A percentile compares a stretch with the other conserved stretches of the same genome.
Conservation (phyloP, 2,888 invertebrate genomes). For the Glyphotaelius pellucidus region DNA sequence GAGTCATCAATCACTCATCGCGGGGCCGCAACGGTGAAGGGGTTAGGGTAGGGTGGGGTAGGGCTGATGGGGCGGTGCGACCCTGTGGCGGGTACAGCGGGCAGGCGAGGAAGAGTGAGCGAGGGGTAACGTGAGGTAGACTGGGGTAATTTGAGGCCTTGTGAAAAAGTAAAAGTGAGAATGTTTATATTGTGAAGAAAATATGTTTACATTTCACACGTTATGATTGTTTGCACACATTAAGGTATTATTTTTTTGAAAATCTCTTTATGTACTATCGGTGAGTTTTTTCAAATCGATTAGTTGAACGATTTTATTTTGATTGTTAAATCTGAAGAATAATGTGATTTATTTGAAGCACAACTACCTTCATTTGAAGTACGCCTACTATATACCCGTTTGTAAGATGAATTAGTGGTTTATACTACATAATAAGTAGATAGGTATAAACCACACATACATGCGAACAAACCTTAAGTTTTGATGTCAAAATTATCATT, state of each 20-base stretch:
- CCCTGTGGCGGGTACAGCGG: slow-evolving; percentile 33
- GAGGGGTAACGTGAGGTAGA: slow-evolving; percentile 10
- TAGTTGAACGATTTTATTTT: background rate
- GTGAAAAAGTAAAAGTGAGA: slow-evolving; percentile 15
- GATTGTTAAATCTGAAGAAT: background rate
- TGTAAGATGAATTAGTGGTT: too few species aligned
- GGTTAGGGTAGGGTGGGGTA: slow-evolving; percentile 47
- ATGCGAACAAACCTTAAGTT: too few species aligned
- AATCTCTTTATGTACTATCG: background rate
- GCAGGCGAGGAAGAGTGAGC: background rate
- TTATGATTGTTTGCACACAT: background rate
- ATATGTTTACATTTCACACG: background rate
- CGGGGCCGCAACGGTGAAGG: slow-evolving; percentile 40
- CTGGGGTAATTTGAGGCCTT: slow-evolving; percentile 31
- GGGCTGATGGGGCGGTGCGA: slow-evolving; percentile 40
- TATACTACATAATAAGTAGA: too few species aligned
- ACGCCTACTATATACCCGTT: too few species aligned
- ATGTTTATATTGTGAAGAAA: slow-evolving; percentile 3
- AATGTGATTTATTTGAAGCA: background rate
- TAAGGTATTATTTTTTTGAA: background rate
- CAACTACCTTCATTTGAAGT: too few species aligned
- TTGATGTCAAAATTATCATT: too few species aligned
- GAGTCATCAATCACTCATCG: slow-evolving; percentile 66
- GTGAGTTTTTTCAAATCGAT: background rate
- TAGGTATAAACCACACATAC: too few species aligned